Conservation (phyloP, 35 echinoderm and acorn worm genomes). For the Amphiura filiformis region DNA sequence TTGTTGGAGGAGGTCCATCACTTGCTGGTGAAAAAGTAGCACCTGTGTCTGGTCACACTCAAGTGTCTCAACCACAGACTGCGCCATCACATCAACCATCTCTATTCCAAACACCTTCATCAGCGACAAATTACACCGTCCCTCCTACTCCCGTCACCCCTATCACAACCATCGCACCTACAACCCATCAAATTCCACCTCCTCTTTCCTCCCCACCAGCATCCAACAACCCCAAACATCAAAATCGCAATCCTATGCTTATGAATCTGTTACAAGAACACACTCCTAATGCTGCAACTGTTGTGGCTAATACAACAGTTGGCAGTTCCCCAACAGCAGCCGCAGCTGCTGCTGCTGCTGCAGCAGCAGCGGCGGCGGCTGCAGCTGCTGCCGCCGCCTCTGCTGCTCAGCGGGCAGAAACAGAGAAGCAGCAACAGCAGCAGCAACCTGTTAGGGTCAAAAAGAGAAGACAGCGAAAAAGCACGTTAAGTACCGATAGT, state of each 20-base stretch:
- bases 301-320: slow-evolving; percentile 25
- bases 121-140: background rate
- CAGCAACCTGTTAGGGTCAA: background rate
- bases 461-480: slow-evolving; percentile 19
- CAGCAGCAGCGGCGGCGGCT: background rate
- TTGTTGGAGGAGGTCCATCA: background rate
- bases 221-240: slow-evolving; percentile 37
- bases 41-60: background rate
- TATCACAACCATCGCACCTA: slow-evolving; percentile 11
- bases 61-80: slow-evolving; percentile 16
- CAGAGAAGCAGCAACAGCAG: background rate
- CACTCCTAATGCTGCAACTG: slow-evolving; percentile 35
- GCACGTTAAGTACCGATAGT: too few species aligned
- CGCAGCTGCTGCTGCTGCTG: background rate
- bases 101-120: background rate
- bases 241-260: slow-evolving; percentile 78
- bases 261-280: slow-evolving; percentile 87
- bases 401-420: background rate
- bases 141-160: background rate
- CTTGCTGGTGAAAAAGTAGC: background rate
- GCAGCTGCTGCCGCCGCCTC: background rate
- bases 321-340: background rate
- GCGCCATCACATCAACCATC: slow-evolving; percentile 13
- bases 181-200: slow-evolving; percentile 17
- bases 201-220: slow-evolving; percentile 14